Conservation (phyloP, 2,113 vertebrate species). For the Carlito syrichta region DNA sequence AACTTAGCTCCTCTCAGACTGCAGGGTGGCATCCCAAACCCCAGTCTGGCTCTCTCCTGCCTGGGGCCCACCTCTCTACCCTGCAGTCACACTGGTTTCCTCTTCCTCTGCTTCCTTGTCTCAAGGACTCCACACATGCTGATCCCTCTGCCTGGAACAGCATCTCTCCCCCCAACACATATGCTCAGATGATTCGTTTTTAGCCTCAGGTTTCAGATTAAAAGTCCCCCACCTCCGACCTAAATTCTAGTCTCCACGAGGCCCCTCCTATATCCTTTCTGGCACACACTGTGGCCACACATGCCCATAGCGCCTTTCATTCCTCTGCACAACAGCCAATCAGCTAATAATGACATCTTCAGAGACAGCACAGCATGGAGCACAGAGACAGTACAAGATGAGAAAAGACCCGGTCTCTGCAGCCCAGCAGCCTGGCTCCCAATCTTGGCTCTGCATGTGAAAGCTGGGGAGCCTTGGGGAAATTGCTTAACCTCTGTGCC, state of each 20-base stretch:
- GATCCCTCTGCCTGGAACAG: not conserved
- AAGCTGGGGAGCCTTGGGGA: not conserved
- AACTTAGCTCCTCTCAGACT: not conserved
- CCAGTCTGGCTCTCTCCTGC: rapidly evolving
- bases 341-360: not conserved
- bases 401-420: not conserved
- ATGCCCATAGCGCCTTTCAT: not conserved
- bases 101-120: not conserved
- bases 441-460: not conserved
- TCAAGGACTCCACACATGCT: not conserved
- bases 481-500: not conserved
- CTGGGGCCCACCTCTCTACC: not conserved
- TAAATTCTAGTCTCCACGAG: not conserved
- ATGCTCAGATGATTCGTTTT: not conserved
- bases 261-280: not conserved
- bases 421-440: not conserved
- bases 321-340: not conserved
- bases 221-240: not conserved
- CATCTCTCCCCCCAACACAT: too few relatives aligned
- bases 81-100: not conserved
- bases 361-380: not conserved
- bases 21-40: rapidly evolving
- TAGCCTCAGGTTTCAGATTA: not conserved
- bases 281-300: not conserved
- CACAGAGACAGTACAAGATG: not conserved